phyloP scores from a whole-genome alignment of 2,888 invertebrate genomes.

The Torymus aiolomorphi region DNA sequence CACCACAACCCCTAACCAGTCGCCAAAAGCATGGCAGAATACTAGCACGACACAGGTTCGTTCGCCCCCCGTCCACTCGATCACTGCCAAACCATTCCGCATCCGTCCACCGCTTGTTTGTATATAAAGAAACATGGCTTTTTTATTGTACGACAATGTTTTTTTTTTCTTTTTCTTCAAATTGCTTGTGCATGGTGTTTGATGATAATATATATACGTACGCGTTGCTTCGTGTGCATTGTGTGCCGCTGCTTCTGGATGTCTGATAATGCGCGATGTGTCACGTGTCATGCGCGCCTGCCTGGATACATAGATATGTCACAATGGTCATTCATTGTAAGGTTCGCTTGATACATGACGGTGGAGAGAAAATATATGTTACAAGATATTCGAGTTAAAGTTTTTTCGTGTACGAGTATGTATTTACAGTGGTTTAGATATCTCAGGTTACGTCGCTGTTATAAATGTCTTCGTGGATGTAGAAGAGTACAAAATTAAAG shows the following conservation, averaged over 20 bases:
- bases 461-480: no score
- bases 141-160: not conserved
- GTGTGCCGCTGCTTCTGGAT: not conserved
- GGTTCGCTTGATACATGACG: no score
- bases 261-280: not conserved
- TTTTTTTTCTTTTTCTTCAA: constrained; percentile 1
- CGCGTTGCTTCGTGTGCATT: constrained; percentile 28
- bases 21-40: constrained; percentile 75
- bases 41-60: constrained; percentile 70
- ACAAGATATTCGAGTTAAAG: no score
- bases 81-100: not conserved
- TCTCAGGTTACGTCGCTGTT: no score
- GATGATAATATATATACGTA: not conserved
- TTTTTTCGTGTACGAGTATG: no score
- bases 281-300: not conserved
- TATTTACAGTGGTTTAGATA: no score
- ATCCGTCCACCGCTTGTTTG: not conserved
- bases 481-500: no score
- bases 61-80: constrained; percentile 49
- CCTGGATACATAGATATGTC: no score
- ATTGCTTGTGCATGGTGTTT: constrained; percentile 10
- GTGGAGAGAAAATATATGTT: no score
- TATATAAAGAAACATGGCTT: not conserved
- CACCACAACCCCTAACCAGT: constrained; percentile 69
- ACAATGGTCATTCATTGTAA: no score